Base-by-base conservation (phyloP, 2,113 vertebrate species). In the Lagopus muta region DNA sequence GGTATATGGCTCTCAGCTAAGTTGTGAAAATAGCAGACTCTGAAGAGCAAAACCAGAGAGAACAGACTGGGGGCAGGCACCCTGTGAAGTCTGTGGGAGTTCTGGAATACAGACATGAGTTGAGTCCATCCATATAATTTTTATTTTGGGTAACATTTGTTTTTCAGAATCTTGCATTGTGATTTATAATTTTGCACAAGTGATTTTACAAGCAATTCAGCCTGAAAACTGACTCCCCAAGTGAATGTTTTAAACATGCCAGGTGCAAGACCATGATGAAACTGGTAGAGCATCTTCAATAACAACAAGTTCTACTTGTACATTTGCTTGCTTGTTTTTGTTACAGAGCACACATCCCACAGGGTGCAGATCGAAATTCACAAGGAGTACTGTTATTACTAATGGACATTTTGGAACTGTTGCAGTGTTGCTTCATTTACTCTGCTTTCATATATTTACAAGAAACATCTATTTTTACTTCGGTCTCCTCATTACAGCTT, bases 381-480 rank as follows among this genome's bases (percentile, higher is more conserved):
- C n/a, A 62, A 34, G 61, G 43, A 93, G 47, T 30, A 78, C 4
- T 81, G 24, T 17, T 71, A 34, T 62, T 47, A 30, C 19, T 76
- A 94, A 81, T 38, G 47, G 50, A 64, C 3, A 0, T 83, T n/a
- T 90, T 90, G 65, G 65, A 91, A 80, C 43, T 75, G 38, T 58
- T 90, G 92, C 75, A 50, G 47, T 36, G 48, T 65, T 86, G 40
- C 48, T 94, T 81, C 58, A 60, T 88, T 91, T 96, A 58, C 27
- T 65, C 30, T 58, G 45, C 57, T 92, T 36, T 84, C 43, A 80
- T 45, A 36, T 93, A 67, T 81, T 83, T 90, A 78, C 40, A 72
- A 67, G 85, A 90, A 91, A 66, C 27, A 74, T 80, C 71, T 94
- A 90, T 95, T 95, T 96, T 91, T 84, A 57, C 72, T 83, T 81